Evolutionary conservation across 2,113 vertebrate genomes (phyloP), one percentile per base, ranked within the genome.

Genomic region (Neodontobutis hainanensis): DNA sequence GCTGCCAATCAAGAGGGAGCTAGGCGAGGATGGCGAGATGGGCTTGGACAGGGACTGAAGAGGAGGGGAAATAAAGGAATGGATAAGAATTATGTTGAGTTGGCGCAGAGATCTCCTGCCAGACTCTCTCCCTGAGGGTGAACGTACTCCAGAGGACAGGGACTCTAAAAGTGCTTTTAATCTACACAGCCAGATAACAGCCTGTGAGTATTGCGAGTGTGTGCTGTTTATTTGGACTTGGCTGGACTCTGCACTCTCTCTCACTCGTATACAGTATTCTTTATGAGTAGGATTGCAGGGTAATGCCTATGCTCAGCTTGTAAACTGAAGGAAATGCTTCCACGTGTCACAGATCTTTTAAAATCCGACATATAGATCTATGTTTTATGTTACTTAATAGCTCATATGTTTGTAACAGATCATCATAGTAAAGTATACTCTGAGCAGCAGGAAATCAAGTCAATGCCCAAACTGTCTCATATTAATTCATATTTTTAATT

Each of bases 161-260:
- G 40, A 57, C 66, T 70, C 57, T 48, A 63, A 77, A 66, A 66
- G 71, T 61, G 49, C 52, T 43, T 46, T 12, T 78, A 73, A 71
- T 81, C 66, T 77, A 53, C 68, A 61, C 44, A 32, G 49, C 58
- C 52, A 77, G 73, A 87, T 83, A 83, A 77, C 76, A 73, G 65
- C 34, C 34, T 46, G 36, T 40, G 58, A 53, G n/a, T 34, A 8
- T 27, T 27, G 19, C 19, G 19, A 27, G 19, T 58, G 74, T 70
- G 42, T 65, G 55, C 45, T 59, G 63, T 47, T 42, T 56, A 36
- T 44, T 9, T 48, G 66, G 3, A 10, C 3, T 14, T 40, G 16
- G 35, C 57, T 82, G 72, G 64, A 76, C 48, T 62, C 48, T 73
- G 63, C 27, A 47, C 68, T 59, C 11, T 12, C 67, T 73, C 42